A percentile compares a stretch with the other conserved stretches of the same genome.
These are phyloP conservation scores for Cricetomys ansorgei DNA, from an alignment of 2,113 vertebrate species.

Conservation along the genomic window DNA sequence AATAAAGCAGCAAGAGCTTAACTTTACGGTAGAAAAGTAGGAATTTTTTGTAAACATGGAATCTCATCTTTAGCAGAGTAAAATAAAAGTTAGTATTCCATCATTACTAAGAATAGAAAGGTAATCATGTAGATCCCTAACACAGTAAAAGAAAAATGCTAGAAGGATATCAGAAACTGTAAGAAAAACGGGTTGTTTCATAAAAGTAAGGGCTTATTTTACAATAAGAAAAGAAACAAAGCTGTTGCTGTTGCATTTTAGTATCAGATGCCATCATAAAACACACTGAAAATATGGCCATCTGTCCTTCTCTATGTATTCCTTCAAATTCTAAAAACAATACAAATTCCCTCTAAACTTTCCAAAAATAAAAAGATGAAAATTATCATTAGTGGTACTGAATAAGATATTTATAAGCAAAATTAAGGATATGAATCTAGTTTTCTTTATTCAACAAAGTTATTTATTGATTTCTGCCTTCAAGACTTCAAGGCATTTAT, in stretches of 20 bases:
- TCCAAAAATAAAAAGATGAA: neutral
- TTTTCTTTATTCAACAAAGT: constrained; percentile 15
- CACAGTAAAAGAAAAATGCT: neutral
- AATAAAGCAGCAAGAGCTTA: neutral
- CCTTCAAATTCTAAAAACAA: constrained; percentile 46
- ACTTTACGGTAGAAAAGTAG: neutral
- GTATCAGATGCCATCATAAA: neutral
- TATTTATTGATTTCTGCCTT: neutral
- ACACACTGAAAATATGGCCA: neutral
- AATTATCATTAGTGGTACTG: neutral
- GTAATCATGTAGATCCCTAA: neutral
- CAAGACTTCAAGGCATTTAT: neutral
- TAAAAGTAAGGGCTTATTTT: neutral
- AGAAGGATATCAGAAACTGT: neutral
- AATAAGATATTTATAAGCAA: constrained; percentile 35
- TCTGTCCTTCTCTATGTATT: neutral
- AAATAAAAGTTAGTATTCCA: constrained; percentile 38
- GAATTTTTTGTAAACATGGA: neutral
- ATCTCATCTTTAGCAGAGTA: neutral
- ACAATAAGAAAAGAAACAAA: constrained; percentile 38
- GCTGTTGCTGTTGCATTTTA: neutral
- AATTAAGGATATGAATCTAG: neutral
- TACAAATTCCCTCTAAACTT: neutral
- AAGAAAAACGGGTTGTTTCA: neutral
- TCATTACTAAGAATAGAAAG: constrained; percentile 32